Base-by-base conservation (phyloP, 2,888 invertebrate species). In the Polymixis lichenea region DNA sequence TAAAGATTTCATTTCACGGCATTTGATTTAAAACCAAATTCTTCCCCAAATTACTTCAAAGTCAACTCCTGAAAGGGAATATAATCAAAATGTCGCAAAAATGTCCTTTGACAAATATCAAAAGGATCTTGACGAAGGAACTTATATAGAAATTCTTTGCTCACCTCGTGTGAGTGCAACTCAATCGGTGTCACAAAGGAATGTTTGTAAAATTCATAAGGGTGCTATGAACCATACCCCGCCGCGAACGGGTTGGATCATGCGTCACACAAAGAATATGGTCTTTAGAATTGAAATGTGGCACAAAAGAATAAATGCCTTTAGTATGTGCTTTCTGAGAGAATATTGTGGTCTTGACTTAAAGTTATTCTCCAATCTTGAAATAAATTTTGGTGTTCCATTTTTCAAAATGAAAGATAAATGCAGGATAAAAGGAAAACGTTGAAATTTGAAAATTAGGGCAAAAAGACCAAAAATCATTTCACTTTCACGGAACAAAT, bases 171-270 rank as follows among this genome's bases (percentile, higher is more conserved):
- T 79, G 56, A 78, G 68, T 87, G 80, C 81, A 86, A 68, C 61
- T 80, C 78, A 83, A 85, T 84, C 51, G 58, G 55, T 65, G 28
- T 49, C 76, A 79, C 80, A 85, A 86, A 83, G 71, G 75, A 38
- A 83, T 67, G 68, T 69, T 80, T 75, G 67, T 60, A 69, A 77
- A 86, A 75, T 82, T 84, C 77, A 82, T 84, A 86, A 81, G 77
- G 28, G 68, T 43, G 32, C 28, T 60, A 77, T 80, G 62, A 78
- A 68, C 78, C 80, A 71, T 51, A 71, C 22, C 43, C 53, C 28
- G 64, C 78, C 58, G 32, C 11, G 38, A 75, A 76, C 56, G 70
- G 72, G 77, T 83, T 83, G 65, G 62, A 80, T 78, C 77, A 65
- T 65, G 74, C 58, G 49, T 62, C 72, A 66, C 66, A 67, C 73